Conservation (phyloP, 1,140 invertebrate genomes). For the Panonychus citri region DNA sequence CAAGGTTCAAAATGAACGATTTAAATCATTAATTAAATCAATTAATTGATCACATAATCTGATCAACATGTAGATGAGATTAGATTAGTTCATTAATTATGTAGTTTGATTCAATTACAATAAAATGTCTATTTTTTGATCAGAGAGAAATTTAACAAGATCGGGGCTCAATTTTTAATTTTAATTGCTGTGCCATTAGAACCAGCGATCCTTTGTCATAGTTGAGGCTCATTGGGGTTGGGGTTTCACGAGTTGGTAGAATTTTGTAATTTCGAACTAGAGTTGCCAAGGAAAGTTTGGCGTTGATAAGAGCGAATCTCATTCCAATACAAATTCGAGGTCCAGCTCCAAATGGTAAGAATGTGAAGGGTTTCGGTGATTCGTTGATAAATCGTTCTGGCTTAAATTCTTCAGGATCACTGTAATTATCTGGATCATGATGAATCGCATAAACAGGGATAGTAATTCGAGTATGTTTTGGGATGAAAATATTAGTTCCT, state of each 20-base stretch:
- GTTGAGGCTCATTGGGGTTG: no score
- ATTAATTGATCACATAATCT: no score
- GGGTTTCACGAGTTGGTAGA: not conserved
- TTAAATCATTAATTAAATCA: no score
- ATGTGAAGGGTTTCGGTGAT: slow-evolving; percentile 33
- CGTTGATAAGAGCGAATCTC: slow-evolving; percentile 38
- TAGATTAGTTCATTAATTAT: no score
- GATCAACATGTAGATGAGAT: no score
- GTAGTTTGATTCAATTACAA: no score
- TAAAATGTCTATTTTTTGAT: no score
- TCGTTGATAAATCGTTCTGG: slow-evolving; percentile 10
- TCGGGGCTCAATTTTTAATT: no score
- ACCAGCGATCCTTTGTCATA: no score
- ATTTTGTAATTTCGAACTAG: slow-evolving; percentile 20
- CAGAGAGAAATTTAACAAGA: no score
- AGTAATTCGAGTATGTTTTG: not conserved
- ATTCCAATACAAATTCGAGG: slow-evolving; percentile 30
- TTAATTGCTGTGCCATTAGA: no score
- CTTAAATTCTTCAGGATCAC: slow-evolving; percentile 14
- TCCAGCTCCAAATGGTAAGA: slow-evolving; percentile 36
- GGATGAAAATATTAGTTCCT: not conserved
- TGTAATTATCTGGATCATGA: slow-evolving; percentile 13
- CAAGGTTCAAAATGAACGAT: no score
- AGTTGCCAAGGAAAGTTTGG: slow-evolving; percentile 32
- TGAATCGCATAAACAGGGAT: slow-evolving; percentile 15